Conservation (phyloP, 2,113 vertebrate genomes). For the Passerina amoena region DNA sequence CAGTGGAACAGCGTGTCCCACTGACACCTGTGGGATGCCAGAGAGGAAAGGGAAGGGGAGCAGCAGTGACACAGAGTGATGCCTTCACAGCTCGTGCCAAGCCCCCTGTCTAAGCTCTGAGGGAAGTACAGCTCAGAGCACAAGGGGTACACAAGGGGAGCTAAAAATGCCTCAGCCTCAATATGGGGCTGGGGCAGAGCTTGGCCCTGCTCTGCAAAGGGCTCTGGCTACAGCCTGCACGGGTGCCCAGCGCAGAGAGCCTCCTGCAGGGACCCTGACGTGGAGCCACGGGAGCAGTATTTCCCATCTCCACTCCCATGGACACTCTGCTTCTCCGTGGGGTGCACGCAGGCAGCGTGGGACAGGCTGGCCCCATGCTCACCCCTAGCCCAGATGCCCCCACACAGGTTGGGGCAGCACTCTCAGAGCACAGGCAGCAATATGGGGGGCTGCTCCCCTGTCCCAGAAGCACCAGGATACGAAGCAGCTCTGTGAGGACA, state of each 20-base stretch:
- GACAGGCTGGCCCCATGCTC: not conserved
- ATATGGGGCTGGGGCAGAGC: not conserved
- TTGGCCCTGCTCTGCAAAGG: not conserved
- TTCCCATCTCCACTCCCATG: not conserved
- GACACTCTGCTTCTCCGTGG: not conserved
- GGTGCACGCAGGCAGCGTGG: not conserved
- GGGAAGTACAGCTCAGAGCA: not conserved
- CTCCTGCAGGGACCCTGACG: rapidly evolving
- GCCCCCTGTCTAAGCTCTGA: not conserved
- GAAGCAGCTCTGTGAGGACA: not conserved
- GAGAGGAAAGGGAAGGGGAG: not conserved
- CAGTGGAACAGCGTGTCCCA: not conserved
- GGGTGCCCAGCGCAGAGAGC: not conserved
- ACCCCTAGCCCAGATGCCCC: rapidly evolving
- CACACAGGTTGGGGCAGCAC: not conserved
- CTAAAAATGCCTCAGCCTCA: not conserved
- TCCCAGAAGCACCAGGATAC: not conserved
- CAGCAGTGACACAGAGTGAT: rapidly evolving
- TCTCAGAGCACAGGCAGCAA: not conserved
- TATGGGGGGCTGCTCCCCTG: not conserved
- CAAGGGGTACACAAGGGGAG: rapidly evolving
- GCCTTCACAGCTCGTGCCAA: not conserved
- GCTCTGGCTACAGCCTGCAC: not conserved
- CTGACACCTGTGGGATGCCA: not conserved
- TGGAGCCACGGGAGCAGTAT: not conserved